Percentiles rank a stretch among this genome's conserved stretches.
Evolutionary conservation across 2,888 invertebrate genomes (phyloP).

Genomic region (Limnephilus auricula): DNA sequence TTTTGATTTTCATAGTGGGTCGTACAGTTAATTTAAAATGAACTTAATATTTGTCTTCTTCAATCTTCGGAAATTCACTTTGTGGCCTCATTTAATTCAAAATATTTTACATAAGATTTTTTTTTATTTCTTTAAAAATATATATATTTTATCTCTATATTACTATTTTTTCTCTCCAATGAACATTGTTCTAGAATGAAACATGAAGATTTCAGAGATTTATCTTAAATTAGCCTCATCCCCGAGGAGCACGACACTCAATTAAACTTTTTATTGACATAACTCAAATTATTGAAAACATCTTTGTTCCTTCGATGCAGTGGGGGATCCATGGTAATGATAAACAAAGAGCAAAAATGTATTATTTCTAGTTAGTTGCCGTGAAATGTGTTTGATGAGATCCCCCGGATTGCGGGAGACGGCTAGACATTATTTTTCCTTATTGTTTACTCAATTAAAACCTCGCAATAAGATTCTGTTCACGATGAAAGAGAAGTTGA

Average conservation of each 20-base stretch:
- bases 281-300: constrained; percentile 32
- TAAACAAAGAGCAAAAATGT: constrained; percentile 50
- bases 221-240: constrained; percentile 10
- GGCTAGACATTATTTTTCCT: constrained; percentile 64
- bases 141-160: neutral
- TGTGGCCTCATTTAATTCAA: too few relatives aligned
- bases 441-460: constrained; percentile 67
- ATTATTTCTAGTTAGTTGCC: constrained; percentile 46
- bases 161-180: neutral
- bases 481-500: neutral
- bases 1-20: too few relatives aligned
- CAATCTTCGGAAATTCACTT: too few relatives aligned
- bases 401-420: constrained; percentile 41
- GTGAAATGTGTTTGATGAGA: constrained; percentile 61
- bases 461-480: constrained; percentile 65
- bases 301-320: neutral
- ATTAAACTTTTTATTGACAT: constrained; percentile 31
- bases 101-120: too few relatives aligned
- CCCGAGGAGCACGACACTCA: neutral
- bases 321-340: constrained; percentile 31
- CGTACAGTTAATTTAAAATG: too few relatives aligned
- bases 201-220: neutral
- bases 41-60: too few relatives aligned
- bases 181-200: neutral
- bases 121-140: too few relatives aligned